Conservation (phyloP, 2,797 vertebrate genomes). For the Leptodactylus fallax region DNA sequence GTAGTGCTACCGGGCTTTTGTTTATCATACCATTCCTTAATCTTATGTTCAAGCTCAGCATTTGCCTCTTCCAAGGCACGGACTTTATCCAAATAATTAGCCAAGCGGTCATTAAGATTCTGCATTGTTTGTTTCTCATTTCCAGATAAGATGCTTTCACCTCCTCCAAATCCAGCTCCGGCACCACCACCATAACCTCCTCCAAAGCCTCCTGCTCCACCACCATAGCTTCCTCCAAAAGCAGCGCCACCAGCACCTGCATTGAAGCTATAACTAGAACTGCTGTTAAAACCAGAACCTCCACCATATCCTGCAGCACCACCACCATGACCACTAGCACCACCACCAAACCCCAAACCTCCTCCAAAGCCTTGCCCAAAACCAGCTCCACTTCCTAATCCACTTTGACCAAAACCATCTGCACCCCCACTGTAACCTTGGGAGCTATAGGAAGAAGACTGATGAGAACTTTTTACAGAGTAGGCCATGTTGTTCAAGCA, state of each 20-base stretch:
- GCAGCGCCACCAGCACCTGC: not conserved
- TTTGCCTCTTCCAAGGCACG: slow-evolving; percentile 82
- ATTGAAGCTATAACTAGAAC: not conserved
- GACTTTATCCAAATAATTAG: slow-evolving; percentile 87
- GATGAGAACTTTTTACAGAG: not conserved
- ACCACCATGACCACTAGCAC: not conserved
- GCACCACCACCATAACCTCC: slow-evolving; percentile 1
- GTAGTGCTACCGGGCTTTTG: slow-evolving; percentile 66
- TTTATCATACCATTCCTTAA: slow-evolving; percentile 81
- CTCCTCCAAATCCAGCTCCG: not conserved
- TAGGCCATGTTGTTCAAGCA: slow-evolving; percentile 46
- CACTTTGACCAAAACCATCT: not conserved
- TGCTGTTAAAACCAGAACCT: not conserved
- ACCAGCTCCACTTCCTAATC: not conserved
- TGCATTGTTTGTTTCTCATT: slow-evolving; percentile 91
- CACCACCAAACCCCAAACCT: not conserved
- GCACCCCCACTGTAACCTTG: not conserved
- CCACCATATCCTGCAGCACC: not conserved
- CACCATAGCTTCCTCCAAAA: not conserved
- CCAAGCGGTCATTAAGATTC: slow-evolving; percentile 89
- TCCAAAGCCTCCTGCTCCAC: slow-evolving; percentile 5
- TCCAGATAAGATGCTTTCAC: slow-evolving; percentile 72
- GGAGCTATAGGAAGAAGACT: not conserved
- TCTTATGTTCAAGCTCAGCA: slow-evolving; percentile 78
- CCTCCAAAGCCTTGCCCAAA: not conserved